Evolutionary conservation across 1,140 invertebrate genomes (phyloP).

Genomic region (Metaphire vulgaris): DNA sequence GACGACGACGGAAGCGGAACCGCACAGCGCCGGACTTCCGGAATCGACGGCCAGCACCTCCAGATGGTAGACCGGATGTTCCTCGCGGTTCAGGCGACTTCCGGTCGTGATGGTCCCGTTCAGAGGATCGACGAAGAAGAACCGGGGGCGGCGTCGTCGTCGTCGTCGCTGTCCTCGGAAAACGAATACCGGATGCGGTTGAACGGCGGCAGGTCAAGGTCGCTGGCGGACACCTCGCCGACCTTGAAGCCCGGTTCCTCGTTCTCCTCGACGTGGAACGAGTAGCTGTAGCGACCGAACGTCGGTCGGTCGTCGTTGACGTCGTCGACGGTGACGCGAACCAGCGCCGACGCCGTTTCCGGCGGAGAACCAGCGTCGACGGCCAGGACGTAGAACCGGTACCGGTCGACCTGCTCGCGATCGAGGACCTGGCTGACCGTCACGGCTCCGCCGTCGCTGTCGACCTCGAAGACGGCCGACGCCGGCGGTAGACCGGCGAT

Average conservation of each 20-base stretch:
- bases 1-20: slow-evolving; percentile 53
- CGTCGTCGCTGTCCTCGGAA: not conserved
- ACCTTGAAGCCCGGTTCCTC: not conserved
- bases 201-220: slow-evolving; percentile 19
- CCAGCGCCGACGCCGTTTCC: not conserved
- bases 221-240: slow-evolving; percentile 16
- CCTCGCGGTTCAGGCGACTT: slow-evolving; percentile 19
- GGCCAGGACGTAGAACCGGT: slow-evolving; percentile 25
- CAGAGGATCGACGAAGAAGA: slow-evolving; percentile 22
- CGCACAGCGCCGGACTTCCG: slow-evolving; percentile 51
- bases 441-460: slow-evolving; percentile 67
- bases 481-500: not conserved
- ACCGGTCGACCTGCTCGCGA: slow-evolving; percentile 67
- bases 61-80: slow-evolving; percentile 55
- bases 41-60: slow-evolving; percentile 59
- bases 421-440: slow-evolving; percentile 73
- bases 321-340: slow-evolving; percentile 25
- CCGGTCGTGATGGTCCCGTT: slow-evolving; percentile 19
- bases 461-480: not conserved
- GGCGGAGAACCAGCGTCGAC: slow-evolving; percentile 17
- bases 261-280: slow-evolving; percentile 16
- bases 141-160: not conserved
- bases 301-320: slow-evolving; percentile 29
- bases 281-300: slow-evolving; percentile 8
- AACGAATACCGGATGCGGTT: slow-evolving; percentile 17